Evolutionary conservation across 2,888 invertebrate species (phyloP).

Genomic region (Lumbricus terrestris): DNA sequence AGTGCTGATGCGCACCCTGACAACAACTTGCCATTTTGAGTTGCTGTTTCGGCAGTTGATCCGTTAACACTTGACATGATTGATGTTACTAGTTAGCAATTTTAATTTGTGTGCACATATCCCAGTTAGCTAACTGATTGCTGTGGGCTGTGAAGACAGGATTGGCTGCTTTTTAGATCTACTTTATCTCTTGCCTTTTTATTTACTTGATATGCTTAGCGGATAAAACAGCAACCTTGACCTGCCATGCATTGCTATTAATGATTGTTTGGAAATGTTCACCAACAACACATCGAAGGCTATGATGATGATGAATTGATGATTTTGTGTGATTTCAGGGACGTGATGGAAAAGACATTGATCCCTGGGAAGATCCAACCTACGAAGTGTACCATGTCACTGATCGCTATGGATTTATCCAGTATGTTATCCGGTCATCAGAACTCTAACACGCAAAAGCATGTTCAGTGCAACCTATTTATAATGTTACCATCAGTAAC

Average conservation of each 20-base stretch:
- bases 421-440: slow-evolving; percentile 61
- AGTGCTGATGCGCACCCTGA: background rate
- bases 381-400: slow-evolving; percentile 90
- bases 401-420: slow-evolving; percentile 96
- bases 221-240: background rate
- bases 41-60: background rate
- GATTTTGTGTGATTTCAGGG: slow-evolving; percentile 14
- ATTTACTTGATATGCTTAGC: background rate
- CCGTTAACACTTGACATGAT: no score
- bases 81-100: no score
- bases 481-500: no score
- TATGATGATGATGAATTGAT: background rate
- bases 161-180: background rate
- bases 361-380: slow-evolving; percentile 95
- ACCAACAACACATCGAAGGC: background rate
- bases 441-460: background rate
- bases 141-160: background rate
- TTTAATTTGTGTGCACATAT: no score
- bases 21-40: background rate
- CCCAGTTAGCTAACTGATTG: background rate
- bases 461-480: no score
- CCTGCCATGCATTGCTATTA: background rate
- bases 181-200: background rate
- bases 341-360: slow-evolving; percentile 64
- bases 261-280: background rate